These are phyloP conservation scores for Quadroppia sp. DNA, from an alignment of 2,888 invertebrate species.

Conservation along the genomic window DNA sequence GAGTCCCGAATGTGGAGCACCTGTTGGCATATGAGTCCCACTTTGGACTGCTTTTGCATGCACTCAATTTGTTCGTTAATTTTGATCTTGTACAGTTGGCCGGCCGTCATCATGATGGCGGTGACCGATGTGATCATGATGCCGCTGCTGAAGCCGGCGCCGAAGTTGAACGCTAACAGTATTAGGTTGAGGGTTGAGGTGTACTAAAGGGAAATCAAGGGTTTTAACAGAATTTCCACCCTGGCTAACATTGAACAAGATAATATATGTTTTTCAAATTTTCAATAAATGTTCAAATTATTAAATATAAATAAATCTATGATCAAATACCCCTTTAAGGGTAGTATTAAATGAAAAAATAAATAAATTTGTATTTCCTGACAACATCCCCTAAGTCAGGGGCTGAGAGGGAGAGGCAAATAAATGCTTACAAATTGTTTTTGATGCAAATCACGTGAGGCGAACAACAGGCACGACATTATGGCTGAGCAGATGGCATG, in stretches of 20 bases:
- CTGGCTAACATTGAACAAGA: too few species aligned
- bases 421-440: background rate
- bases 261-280: too few species aligned
- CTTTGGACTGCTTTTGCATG: background rate
- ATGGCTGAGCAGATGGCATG: background rate
- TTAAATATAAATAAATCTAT: too few species aligned
- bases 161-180: background rate
- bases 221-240: too few species aligned
- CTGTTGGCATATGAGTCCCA: background rate
- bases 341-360: too few species aligned
- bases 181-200: background rate
- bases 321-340: too few species aligned
- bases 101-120: background rate
- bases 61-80: background rate
- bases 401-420: too few species aligned
- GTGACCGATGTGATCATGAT: background rate
- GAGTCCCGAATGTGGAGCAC: background rate
- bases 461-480: background rate
- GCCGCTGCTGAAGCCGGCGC: background rate
- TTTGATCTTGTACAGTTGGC: background rate
- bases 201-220: background rate
- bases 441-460: background rate
- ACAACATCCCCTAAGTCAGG: too few species aligned
- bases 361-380: too few species aligned
- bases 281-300: too few species aligned